Base-by-base conservation (phyloP, 2,113 vertebrate genomes). In the Alectura lathami region DNA sequence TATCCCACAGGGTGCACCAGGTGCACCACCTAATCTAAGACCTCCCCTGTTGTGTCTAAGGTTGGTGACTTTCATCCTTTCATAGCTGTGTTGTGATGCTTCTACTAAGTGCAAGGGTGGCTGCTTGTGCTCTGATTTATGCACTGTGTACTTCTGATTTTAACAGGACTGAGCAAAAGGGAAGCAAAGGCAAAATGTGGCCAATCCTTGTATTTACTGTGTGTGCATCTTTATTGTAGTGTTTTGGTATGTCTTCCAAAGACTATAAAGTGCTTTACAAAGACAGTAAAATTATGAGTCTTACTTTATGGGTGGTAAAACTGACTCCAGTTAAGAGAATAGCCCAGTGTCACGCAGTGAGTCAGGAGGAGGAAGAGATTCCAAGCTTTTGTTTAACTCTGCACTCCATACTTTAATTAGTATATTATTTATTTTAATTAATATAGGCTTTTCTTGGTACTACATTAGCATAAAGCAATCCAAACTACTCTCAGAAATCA, bases 231-330 rank as follows among this genome's bases (percentile, higher is more conserved):
- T 94, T 70, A 88, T 59, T 67, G 75, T 36, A 75, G n/a, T 51
- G 23, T 67, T 94, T 95, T 81, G 85, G 43, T 74, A 81, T 88
- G 96, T 90, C 83, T 90, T 82, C 60, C 88, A 91, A 95, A 96
- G 76, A 72, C 83, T 86, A 68, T 89, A 75, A 94, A 95, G 73
- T 43, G 47, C 30, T 94, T 89, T 95, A 90, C 29, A 81, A 88
- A 93, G 83, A 70, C 2, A 3, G 56, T 90, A 83, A 95, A 93
- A 95, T 91, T 54, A 96, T 62, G 48, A 94, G n/a, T 74, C 0
- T 0, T 67, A n/a, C 69, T 83, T 94, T 72, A 83, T 68, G 73
- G 72, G 64, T 86, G 85, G 64, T 91, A 92, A 96, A 94, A 75
- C 43, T 51, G 70, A 73, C 29, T 92, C 36, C 1, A 5, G 40